These are phyloP conservation scores for Watsonalla cultraria DNA, from an alignment of 2,888 invertebrate species.

Conservation along the genomic window DNA sequence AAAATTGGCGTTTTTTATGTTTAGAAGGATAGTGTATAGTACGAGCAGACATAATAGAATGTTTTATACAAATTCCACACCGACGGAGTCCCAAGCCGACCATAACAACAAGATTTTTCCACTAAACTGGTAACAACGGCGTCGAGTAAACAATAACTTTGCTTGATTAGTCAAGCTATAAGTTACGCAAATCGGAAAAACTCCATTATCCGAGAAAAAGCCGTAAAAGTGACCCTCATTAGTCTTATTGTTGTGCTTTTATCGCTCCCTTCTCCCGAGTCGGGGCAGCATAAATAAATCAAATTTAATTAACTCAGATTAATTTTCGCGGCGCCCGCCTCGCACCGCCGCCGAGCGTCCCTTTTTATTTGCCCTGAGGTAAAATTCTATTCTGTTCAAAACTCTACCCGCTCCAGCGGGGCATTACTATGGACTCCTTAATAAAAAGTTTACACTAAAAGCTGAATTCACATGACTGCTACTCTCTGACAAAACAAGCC, in stretches of 20 bases:
- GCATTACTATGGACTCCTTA: constrained; percentile 69
- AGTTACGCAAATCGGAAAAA: constrained; percentile 66
- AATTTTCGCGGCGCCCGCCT: constrained; percentile 69
- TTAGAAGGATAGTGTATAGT: no score
- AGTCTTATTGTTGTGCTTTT: constrained; percentile 73
- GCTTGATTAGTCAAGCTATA: constrained; percentile 43
- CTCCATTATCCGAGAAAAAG: constrained; percentile 63
- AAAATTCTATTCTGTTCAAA: constrained; percentile 53
- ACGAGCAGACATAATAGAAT: no score
- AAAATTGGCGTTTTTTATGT: no score
- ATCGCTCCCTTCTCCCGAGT: constrained; percentile 51
- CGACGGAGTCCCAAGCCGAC: no score
- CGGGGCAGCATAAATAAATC: constrained; percentile 72
- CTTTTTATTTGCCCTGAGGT: constrained; percentile 68
- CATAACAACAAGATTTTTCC: no score
- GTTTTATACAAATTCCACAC: no score
- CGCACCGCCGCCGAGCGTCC: constrained; percentile 45
- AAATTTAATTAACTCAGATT: constrained; percentile 79
- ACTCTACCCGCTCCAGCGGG: constrained; percentile 39
- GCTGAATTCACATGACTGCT: constrained; percentile 59
- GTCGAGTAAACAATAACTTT: constrained; percentile 40
- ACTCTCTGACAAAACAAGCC: constrained; percentile 44
- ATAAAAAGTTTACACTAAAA: constrained; percentile 72
- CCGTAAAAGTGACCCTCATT: constrained; percentile 74
- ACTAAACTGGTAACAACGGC: constrained; percentile 14